These are phyloP conservation scores for Fopius arisanus DNA, from an alignment of 1,140 invertebrate species.

Conservation along the genomic window DNA sequence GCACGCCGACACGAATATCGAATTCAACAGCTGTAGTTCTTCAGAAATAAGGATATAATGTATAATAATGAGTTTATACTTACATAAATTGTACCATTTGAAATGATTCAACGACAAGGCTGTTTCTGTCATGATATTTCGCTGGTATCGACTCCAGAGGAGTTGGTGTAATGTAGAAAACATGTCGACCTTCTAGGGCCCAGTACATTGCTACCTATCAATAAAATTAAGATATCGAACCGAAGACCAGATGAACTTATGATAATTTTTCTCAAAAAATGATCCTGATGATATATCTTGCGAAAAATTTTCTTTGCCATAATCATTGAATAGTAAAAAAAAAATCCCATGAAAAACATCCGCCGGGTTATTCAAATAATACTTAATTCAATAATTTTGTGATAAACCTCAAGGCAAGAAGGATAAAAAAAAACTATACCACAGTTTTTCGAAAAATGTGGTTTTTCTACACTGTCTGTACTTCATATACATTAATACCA, in stretches of 20 bases:
- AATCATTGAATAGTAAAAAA: too few relatives aligned
- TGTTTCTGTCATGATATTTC: constrained; percentile 50
- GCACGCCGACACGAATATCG: too few relatives aligned
- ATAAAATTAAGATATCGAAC: too few relatives aligned
- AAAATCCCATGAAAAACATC: too few relatives aligned
- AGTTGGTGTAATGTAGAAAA: constrained; percentile 51
- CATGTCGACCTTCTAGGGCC: constrained; percentile 51
- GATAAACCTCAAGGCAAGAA: too few relatives aligned
- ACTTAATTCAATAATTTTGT: too few relatives aligned
- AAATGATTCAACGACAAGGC: constrained; percentile 44
- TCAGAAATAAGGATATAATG: neutral
- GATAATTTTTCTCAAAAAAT: neutral
- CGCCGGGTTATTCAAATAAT: too few relatives aligned
- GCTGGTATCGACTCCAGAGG: constrained; percentile 48
- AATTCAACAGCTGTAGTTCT: too few relatives aligned
- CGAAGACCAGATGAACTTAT: too few relatives aligned
- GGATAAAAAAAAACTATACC: too few relatives aligned
- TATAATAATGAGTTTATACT: constrained; percentile 24
- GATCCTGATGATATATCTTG: neutral
- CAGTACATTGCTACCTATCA: constrained; percentile 54
- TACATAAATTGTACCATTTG: constrained; percentile 60
- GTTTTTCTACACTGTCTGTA: neutral
- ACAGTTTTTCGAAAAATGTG: neutral
- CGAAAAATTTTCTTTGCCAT: too few relatives aligned
- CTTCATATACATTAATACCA: neutral